Conservation (phyloP, 1,140 invertebrate species). For the Orius laevigatus region DNA sequence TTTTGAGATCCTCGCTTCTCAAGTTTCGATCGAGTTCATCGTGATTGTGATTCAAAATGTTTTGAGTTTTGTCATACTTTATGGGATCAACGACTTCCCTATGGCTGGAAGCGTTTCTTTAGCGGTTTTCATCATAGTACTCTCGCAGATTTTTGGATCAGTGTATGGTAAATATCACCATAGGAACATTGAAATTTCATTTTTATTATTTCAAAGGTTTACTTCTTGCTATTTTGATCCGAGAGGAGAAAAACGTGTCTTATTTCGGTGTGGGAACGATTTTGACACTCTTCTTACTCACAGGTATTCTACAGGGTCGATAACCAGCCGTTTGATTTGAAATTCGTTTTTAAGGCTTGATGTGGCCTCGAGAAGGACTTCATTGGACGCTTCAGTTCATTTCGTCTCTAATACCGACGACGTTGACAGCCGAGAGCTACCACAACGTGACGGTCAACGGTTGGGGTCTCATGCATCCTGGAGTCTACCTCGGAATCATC, state of each 20-base stretch:
- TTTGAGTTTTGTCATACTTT: constrained; percentile 10
- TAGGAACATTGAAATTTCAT: not conserved
- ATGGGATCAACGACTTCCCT: not conserved
- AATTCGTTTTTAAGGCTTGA: constrained; percentile 10
- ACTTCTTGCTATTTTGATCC: constrained; percentile 4
- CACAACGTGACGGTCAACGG: constrained; percentile 8
- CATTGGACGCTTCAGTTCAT: constrained; percentile 9
- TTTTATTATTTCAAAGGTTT: too few species aligned
- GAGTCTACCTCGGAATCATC: constrained; percentile 3
- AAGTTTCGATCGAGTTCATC: constrained; percentile 4
- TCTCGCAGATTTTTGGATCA: constrained; percentile 5
- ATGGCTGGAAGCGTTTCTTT: constrained; percentile 1
- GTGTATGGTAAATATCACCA: constrained; percentile 3
- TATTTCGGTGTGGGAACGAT: constrained; percentile 9
- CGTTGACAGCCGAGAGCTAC: constrained; percentile 1
- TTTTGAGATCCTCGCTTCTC: constrained; percentile 6
- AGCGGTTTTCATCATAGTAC: constrained; percentile 4
- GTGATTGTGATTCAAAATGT: constrained; percentile 11
- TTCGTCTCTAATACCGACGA: not conserved
- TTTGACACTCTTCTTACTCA: constrained; percentile 8
- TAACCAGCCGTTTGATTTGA: too few species aligned
- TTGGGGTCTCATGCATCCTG: not conserved
- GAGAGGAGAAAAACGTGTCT: not conserved
- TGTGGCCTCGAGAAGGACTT: constrained; percentile 10
- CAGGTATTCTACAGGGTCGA: constrained; percentile 1